Evolutionary conservation across 2,113 vertebrate species (phyloP), one percentile per base, ranked within the genome.

Genomic region (Climacteris rufus): DNA sequence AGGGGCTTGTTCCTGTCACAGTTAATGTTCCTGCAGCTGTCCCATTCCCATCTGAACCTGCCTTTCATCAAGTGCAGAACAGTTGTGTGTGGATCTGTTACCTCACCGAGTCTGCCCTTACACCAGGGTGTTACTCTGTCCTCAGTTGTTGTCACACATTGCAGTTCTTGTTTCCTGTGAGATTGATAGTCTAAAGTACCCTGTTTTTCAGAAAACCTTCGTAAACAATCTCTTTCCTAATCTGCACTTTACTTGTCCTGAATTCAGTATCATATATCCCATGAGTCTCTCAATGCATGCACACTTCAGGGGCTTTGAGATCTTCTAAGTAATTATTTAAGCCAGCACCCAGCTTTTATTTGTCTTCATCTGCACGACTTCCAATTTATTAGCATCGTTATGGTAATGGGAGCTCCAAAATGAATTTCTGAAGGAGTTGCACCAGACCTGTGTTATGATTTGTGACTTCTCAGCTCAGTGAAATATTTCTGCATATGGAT

Each of bases 191-290:
- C 25, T 84, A 44, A 89, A 75, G 78, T 8, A 52, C 0, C 24
- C 37, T 56, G 13, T 6, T 80, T 42, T 75, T 60, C 47, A 80
- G 59, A 65, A 71, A 42, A 45, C 39, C 39, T 72, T 63, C 14
- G 22, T 54, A 40, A 63, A 57, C 3, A 1, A 11, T 52, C 33
- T 44, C 18, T 64, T 56, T 82, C 22, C 68, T 72, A 65, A 69
- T 65, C 31, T 61, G 8, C 18, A 5, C 4, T 77, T 69, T 0
- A 0, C 33, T 82, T 0, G 25, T 81, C 44, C 70, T 87, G 47
- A 93, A n/a, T 91, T 78, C 79, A 79, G 22, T n/a, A 14, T 71
- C 27, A 4, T 42, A 0, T 44, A 33, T 52, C n/a, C 42, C 31
- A 3, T 23, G 42, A 39, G 44, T 92, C 24, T 68, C 19, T 2